phyloP scores from a whole-genome alignment of 2,797 vertebrate species.

The Labeo calbasu region DNA sequence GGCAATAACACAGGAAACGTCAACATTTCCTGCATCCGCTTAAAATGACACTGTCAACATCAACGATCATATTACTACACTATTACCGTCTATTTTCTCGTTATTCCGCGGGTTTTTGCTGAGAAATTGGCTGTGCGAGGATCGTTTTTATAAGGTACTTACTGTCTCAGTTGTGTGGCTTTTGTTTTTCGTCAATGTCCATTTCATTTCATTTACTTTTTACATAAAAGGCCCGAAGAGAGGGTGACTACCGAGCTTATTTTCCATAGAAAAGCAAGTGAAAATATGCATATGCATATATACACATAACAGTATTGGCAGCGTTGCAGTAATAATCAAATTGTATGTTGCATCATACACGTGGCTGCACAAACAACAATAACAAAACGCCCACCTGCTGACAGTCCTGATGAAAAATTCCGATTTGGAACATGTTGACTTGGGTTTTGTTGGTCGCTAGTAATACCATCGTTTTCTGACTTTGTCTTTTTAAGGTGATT shows the following conservation, averaged over 20 bases:
- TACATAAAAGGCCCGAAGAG: not conserved
- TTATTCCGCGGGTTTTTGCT: not conserved
- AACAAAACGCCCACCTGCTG: conserved; percentile 21
- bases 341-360: not conserved
- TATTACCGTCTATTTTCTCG: not conserved
- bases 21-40: not conserved
- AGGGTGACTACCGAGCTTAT: not conserved
- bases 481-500: not conserved
- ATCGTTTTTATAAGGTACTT: conserved; percentile 23
- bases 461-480: not conserved
- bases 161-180: not conserved
- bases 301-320: not conserved
- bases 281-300: not conserved
- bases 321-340: not conserved
- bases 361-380: conserved; percentile 35
- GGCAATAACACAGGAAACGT: not conserved
- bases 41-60: not conserved
- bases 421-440: not conserved
- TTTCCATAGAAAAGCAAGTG: not conserved
- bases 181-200: not conserved
- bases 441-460: not conserved
- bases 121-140: not conserved
- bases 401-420: not conserved
- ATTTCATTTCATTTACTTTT: not conserved
- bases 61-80: not conserved